Evolutionary conservation across 2,113 vertebrate genomes (phyloP).

Genomic region (Struthidea cinerea): DNA sequence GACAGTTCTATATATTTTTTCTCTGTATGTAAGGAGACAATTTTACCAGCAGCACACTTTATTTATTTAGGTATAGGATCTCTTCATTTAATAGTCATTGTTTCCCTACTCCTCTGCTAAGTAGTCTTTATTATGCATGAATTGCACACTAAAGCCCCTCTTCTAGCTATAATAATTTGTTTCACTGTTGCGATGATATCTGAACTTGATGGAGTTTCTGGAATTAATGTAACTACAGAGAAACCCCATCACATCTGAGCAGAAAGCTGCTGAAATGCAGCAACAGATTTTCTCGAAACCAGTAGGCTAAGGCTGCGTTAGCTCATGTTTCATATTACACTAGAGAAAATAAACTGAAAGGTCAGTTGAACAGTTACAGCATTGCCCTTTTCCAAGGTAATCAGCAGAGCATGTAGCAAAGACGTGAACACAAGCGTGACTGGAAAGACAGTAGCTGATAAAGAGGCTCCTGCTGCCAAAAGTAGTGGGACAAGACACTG

Average conservation of each 20-base stretch:
- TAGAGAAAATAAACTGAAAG: conserved; percentile 86
- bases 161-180: not conserved
- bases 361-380: conserved; percentile 82
- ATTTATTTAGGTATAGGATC: not conserved
- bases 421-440: conserved; percentile 74
- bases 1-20: not conserved
- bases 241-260: conserved; percentile 3
- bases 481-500: conserved; percentile 35
- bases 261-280: conserved; percentile 45
- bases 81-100: not conserved
- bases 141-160: not conserved
- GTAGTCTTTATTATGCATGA: not conserved
- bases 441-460: conserved; percentile 68
- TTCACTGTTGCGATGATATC: not conserved
- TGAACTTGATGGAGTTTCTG: not conserved
- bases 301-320: conserved; percentile 70
- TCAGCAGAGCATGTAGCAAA: conserved; percentile 81
- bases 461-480: conserved; percentile 53
- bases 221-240: not conserved
- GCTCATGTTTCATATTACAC: conserved; percentile 82
- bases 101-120: not conserved
- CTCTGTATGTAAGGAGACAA: not conserved
- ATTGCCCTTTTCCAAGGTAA: conserved; percentile 83
- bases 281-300: conserved; percentile 64
- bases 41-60: not conserved